phyloP scores from a whole-genome alignment of 53 echinoderm and acorn worm species.

The Pentamera pediparva region DNA sequence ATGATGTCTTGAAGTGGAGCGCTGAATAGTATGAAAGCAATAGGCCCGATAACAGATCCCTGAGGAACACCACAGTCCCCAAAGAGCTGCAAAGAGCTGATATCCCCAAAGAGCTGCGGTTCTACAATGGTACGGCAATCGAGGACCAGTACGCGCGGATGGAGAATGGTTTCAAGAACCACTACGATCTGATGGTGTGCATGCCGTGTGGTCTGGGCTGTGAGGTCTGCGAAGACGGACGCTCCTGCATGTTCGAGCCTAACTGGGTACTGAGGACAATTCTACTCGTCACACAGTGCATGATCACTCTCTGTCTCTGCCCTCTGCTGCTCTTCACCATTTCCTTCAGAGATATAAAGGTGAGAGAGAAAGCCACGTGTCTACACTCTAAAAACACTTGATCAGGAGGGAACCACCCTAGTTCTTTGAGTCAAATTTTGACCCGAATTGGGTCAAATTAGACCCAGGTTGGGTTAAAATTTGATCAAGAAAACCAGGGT shows the following conservation, averaged over 20 bases:
- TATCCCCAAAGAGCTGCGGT: slow-evolving; percentile 26
- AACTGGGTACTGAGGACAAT: slow-evolving; percentile 83
- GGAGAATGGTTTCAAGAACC: slow-evolving; percentile 9
- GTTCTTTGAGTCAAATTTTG: too few relatives aligned
- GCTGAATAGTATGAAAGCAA: too few relatives aligned
- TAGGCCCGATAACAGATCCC: too few relatives aligned
- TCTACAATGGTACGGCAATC: slow-evolving; percentile 78
- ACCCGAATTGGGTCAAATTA: too few relatives aligned
- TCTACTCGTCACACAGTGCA: slow-evolving; percentile 69
- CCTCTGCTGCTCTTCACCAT: slow-evolving; percentile 87
- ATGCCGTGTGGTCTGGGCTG: slow-evolving; percentile 83
- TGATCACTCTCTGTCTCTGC: slow-evolving; percentile 56
- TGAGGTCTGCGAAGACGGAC: slow-evolving; percentile 69
- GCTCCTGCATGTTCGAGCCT: slow-evolving; percentile 71
- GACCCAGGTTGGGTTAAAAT: too few relatives aligned
- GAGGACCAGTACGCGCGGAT: slow-evolving; percentile 60
- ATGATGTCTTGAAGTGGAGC: too few relatives aligned
- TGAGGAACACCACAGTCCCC: too few relatives aligned
- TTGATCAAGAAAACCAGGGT: too few relatives aligned
- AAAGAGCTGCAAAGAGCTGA: too few relatives aligned
- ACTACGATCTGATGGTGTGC: slow-evolving; percentile 56
- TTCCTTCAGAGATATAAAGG: slow-evolving; percentile 89
- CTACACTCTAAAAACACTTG: too few relatives aligned
- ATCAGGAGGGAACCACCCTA: too few relatives aligned
- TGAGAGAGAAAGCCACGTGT: too few relatives aligned